Base-by-base conservation (phyloP, 2,797 vertebrate species). In the Knipowitschia caucasica region DNA sequence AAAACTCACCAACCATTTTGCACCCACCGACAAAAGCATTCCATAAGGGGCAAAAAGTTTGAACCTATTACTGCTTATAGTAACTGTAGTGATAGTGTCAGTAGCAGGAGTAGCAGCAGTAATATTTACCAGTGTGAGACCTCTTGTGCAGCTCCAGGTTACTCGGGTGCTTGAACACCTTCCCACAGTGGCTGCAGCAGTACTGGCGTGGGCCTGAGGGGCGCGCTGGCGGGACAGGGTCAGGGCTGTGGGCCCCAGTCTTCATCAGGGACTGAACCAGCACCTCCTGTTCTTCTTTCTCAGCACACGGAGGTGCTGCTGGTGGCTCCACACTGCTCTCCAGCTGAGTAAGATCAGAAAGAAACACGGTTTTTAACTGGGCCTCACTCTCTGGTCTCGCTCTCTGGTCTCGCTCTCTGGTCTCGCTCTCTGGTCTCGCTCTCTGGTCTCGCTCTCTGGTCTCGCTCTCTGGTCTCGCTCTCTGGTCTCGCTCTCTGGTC, bases 161-260 rank as follows among this genome's bases (percentile, higher is more conserved):
- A 90, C 97, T 99, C 0, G 95, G 96, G 78, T 99, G 97, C 78
- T 97, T 98, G 70, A 98, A 98, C 60, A 93, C 90, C 71, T 98
- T 99, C 14, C 95, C 92, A 53, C 97, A 99, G 43, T 94, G 66
- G 2, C 92, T 89, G 69, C 96, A 98, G 2, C 92, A 87, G 21
- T 95, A 97, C 33, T 96, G 94, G 59, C 86, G 93, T 73, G 91
- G 90, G 0, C 82, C 80, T 1, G 49, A 56, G 29, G 83, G 83
- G 4, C 68, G 54, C 6, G 74, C 74, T 27, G 72, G 9, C 1
- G 21, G 17, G n/a, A 18, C 8, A 11, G 36, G 69, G 51, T 63
- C 72, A 3, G 34, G 63, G 21, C 69, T 61, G 10, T 70, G 57
- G 40, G 77, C 59, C 66, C 56, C 67, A 24, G 77, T n/a, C n/a